phyloP scores from a whole-genome alignment of 2,888 invertebrate genomes.

The Dicranocentrus wangi region DNA sequence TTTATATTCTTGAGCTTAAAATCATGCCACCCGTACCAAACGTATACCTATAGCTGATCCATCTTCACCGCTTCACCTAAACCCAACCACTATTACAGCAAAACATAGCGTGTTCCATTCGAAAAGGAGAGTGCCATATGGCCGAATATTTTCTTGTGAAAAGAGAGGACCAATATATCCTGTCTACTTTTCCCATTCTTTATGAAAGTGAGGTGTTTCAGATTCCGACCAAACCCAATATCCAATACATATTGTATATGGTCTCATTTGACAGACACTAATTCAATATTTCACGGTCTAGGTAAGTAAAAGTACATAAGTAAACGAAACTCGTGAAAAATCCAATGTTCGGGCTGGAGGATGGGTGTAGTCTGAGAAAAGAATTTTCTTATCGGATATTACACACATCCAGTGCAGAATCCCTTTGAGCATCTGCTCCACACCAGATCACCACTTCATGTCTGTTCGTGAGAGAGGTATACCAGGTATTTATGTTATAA shows the following conservation, averaged over 20 bases:
- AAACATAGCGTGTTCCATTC: too few relatives aligned
- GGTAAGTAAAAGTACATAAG: not conserved
- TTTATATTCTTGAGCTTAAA: too few relatives aligned
- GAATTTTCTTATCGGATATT: conserved; percentile 27
- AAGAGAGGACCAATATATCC: not conserved
- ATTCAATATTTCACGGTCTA: conserved; percentile 38
- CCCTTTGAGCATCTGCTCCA: conserved; percentile 6
- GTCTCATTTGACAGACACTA: conserved; percentile 38
- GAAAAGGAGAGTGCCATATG: conserved; percentile 32
- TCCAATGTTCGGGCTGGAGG: not conserved
- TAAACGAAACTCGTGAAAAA: too few relatives aligned
- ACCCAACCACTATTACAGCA: too few relatives aligned
- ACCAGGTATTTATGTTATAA: not conserved
- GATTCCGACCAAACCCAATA: conserved; percentile 1
- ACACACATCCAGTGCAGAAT: conserved; percentile 2
- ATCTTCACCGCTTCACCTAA: too few relatives aligned
- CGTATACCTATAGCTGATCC: too few relatives aligned
- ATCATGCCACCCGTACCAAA: too few relatives aligned
- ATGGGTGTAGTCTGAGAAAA: not conserved
- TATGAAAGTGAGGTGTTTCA: conserved; percentile 4
- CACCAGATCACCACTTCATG: not conserved
- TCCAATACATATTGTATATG: conserved; percentile 28
- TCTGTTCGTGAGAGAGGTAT: not conserved
- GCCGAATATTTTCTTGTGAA: not conserved
- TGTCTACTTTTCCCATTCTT: not conserved